Base-by-base conservation (phyloP, 2,113 vertebrate genomes). In the Pomatorhinus ruficollis region DNA sequence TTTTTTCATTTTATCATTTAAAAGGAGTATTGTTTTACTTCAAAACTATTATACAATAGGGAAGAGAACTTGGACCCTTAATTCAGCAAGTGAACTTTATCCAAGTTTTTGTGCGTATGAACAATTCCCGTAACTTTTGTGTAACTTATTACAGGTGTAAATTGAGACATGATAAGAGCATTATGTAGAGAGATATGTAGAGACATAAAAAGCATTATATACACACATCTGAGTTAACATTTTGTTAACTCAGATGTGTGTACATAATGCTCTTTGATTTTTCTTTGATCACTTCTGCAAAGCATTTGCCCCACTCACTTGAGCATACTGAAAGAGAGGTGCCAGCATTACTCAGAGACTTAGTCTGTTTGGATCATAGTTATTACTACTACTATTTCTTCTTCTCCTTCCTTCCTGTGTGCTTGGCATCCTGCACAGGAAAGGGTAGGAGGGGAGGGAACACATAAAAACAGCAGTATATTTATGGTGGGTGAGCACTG, bases 1-100 rank as follows among this genome's bases (percentile, higher is more conserved):
- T 63, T 93, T 72, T 95, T 87, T 39, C n/a, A 76, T 89, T 93
- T 87, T 93, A 93, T 87, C 44, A 65, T 83, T 75, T 61, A 54
- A 45, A 72, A 89, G 75, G 90, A 69, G 27, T 78, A 89, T 90
- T 87, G 84, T 89, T 91, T 87, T 79, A 84, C 78, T 91, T 91
- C 63, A 72, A 53, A 94, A 80, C 13, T 80, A 69, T 64, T 72
- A 35, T 47, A 61, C 37, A 59, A 53, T 9, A 88, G 66, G 75
- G 75, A 94, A 87, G 37, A 93, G 52, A 82, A 91, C 61, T 80
- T 75, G 53, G 69, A 81, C 12, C 8, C 22, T 52, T 68, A 82
- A 74, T 53, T 87, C 53, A 79, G 45, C 42, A 85, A 94, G 37
- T 82, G 31, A 87, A 83, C 31, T 80, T 82, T 52, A 92, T 72